Conservation (phyloP, 2,888 invertebrate species). For the Microplitis deprimator region DNA sequence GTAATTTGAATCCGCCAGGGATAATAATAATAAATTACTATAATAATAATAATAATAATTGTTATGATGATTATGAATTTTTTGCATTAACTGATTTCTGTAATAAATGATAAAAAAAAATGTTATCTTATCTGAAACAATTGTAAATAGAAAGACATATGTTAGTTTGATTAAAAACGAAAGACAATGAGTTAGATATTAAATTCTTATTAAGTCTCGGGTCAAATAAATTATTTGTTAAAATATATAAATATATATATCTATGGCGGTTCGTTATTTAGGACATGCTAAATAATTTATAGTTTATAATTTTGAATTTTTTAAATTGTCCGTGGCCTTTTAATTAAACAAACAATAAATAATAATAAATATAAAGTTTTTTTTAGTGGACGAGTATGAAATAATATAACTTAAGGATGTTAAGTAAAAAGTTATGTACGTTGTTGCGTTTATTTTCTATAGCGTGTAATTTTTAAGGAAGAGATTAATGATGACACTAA, state of each 20-base stretch:
- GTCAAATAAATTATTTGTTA: not conserved
- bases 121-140: not conserved
- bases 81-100: not conserved
- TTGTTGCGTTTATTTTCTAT: too few species aligned
- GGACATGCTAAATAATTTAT: not conserved
- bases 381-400: too few species aligned
- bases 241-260: not conserved
- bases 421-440: too few species aligned
- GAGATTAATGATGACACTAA: conserved; percentile 1
- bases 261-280: not conserved
- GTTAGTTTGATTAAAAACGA: not conserved
- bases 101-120: not conserved
- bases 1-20: too few species aligned
- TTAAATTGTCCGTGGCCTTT: not conserved
- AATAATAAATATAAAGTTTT: not conserved
- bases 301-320: not conserved
- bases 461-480: not conserved
- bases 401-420: too few species aligned
- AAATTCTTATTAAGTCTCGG: not conserved
- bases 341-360: not conserved
- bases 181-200: not conserved
- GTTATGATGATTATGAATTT: too few species aligned
- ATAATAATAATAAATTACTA: not conserved
- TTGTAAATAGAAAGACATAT: not conserved
- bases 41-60: not conserved